Conservation (phyloP, 2,888 invertebrate genomes). For the Epinotia ramella region DNA sequence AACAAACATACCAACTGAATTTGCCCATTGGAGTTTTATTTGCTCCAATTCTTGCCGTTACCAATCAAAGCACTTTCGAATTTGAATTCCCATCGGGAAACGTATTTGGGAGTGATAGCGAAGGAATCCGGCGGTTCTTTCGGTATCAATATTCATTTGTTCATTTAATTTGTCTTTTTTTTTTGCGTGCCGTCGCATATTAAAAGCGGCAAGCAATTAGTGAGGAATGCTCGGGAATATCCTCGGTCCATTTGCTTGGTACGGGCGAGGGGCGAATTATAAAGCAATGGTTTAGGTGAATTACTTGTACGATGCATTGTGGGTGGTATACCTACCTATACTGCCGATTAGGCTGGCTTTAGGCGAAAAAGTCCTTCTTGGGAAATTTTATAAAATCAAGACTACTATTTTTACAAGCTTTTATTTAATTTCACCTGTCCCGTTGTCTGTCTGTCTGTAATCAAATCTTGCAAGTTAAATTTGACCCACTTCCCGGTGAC, state of each 20-base stretch:
- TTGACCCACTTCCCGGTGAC: too few species aligned
- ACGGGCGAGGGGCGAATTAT: conserved; percentile 52
- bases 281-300: conserved; percentile 2
- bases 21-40: conserved; percentile 7
- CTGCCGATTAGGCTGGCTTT: not conserved
- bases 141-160: conserved; percentile 70
- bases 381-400: too few species aligned
- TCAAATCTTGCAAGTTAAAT: too few species aligned
- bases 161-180: conserved; percentile 72
- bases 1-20: not conserved
- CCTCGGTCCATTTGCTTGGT: conserved; percentile 65
- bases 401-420: too few species aligned
- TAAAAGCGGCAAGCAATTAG: conserved; percentile 73
- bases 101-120: conserved; percentile 19
- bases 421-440: too few species aligned
- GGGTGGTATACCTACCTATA: too few species aligned
- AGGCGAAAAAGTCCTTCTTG: not conserved
- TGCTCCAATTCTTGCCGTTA: not conserved
- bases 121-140: conserved; percentile 44
- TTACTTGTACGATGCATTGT: not conserved
- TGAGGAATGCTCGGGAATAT: conserved; percentile 72
- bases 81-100: conserved; percentile 30
- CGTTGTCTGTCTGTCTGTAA: too few species aligned
- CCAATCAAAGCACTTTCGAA: conserved; percentile 22
- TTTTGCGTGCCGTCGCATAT: conserved; percentile 75